Evolutionary conservation across 1,140 invertebrate genomes (phyloP).

Genomic region (Nomia melanderi): DNA sequence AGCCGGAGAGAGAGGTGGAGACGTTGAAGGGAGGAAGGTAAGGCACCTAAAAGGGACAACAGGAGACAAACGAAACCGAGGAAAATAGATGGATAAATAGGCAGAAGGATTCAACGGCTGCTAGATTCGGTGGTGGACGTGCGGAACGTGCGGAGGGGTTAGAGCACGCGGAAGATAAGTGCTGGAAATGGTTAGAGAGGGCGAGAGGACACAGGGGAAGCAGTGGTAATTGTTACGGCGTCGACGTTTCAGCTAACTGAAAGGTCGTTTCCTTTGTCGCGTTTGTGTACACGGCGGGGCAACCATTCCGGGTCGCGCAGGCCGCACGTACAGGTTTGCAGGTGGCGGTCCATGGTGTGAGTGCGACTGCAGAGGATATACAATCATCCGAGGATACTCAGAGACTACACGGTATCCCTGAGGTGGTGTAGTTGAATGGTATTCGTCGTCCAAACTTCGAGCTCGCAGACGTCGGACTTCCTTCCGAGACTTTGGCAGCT

Average conservation of each 20-base stretch:
- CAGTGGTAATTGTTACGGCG: slow-evolving; percentile 64
- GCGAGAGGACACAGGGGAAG: slow-evolving; percentile 39
- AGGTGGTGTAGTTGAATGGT: slow-evolving; percentile 51
- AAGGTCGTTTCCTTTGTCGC: slow-evolving; percentile 67
- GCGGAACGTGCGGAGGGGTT: background rate
- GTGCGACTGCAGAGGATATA: slow-evolving; percentile 37
- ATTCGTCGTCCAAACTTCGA: slow-evolving; percentile 59
- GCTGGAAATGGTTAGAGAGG: background rate
- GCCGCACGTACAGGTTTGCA: background rate
- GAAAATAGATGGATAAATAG: slow-evolving; percentile 30
- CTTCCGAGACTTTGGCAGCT: slow-evolving; percentile 58
- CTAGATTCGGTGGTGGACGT: too few relatives aligned
- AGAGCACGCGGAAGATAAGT: background rate
- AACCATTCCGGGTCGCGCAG: slow-evolving; percentile 23
- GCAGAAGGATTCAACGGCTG: background rate
- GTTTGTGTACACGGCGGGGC: slow-evolving; percentile 50
- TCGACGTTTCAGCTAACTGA: slow-evolving; percentile 66
- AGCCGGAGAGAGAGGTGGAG: background rate
- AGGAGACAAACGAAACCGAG: slow-evolving; percentile 9
- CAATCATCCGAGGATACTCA: slow-evolving; percentile 37
- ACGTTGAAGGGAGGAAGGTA: background rate
- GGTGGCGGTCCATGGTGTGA: slow-evolving; percentile 4
- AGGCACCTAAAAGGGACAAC: slow-evolving; percentile 20
- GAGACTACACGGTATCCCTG: slow-evolving; percentile 42
- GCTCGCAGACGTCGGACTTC: slow-evolving; percentile 43